These are phyloP conservation scores for Perdita meconis DNA, from an alignment of 2,888 invertebrate species.

Conservation along the genomic window DNA sequence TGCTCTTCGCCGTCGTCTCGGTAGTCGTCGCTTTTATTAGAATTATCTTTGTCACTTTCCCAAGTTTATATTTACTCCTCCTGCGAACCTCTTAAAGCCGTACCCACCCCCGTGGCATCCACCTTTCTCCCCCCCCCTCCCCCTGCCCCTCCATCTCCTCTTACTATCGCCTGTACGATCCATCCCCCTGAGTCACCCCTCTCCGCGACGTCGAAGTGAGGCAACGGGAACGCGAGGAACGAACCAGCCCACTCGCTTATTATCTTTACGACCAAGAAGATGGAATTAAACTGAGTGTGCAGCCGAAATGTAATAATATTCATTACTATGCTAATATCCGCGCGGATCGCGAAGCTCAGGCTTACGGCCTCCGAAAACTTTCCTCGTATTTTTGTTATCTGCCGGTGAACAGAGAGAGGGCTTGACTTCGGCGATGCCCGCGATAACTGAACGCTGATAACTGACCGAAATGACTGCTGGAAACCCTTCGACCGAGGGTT, in stretches of 20 bases:
- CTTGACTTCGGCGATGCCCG: conserved; percentile 49
- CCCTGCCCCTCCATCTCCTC: conserved; percentile 55
- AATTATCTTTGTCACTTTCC: conserved; percentile 84
- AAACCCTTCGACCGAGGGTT: background rate
- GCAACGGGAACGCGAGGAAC: conserved; percentile 63
- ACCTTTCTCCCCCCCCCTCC: conserved; percentile 57
- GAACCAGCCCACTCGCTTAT: conserved; percentile 81
- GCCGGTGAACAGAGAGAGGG: conserved; percentile 71
- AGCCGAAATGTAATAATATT: conserved; percentile 84
- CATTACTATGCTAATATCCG: conserved; percentile 84
- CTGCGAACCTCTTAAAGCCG: conserved; percentile 82
- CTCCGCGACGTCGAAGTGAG: conserved; percentile 41
- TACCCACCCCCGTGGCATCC: conserved; percentile 70
- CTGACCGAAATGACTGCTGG: conserved; percentile 3
- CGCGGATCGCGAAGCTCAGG: conserved; percentile 73
- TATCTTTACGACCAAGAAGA: conserved; percentile 84
- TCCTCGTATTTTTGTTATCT: conserved; percentile 83
- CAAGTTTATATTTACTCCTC: conserved; percentile 84
- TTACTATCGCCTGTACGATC: conserved; percentile 63
- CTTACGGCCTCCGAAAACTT: conserved; percentile 81
- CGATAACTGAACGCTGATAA: conserved; percentile 36
- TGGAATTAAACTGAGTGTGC: conserved; percentile 84
- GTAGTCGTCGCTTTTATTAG: conserved; percentile 83
- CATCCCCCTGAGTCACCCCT: conserved; percentile 40
- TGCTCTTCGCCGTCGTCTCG: conserved; percentile 78